A percentile compares a stretch with the other conserved stretches of the same genome.
phyloP scores from a whole-genome alignment of 2,888 invertebrate species.

The Theodoxus fluviatilis region DNA sequence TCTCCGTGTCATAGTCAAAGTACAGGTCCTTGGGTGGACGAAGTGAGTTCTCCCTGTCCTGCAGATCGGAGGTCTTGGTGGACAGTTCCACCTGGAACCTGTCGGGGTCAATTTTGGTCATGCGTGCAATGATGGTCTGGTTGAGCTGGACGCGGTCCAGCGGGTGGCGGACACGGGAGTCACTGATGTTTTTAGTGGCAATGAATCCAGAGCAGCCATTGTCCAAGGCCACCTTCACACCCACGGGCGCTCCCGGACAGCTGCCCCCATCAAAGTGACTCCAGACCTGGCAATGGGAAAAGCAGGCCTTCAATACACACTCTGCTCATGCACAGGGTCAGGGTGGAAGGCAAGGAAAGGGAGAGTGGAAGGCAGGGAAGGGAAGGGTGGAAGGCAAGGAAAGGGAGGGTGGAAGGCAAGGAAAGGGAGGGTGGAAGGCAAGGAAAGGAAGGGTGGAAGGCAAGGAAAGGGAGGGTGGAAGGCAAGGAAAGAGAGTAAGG shows the following conservation, averaged over 20 bases:
- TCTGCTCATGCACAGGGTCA: too few relatives aligned
- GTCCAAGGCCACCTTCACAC: constrained; percentile 87
- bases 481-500: too few relatives aligned
- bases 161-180: constrained; percentile 90
- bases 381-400: too few relatives aligned
- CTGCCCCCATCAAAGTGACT: constrained; percentile 93
- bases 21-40: constrained; percentile 86
- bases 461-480: too few relatives aligned
- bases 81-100: constrained; percentile 85
- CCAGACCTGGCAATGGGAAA: constrained; percentile 79
- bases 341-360: too few relatives aligned
- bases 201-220: constrained; percentile 90
- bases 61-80: constrained; percentile 88
- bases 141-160: constrained; percentile 85
- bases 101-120: constrained; percentile 95
- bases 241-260: constrained; percentile 95
- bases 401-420: too few relatives aligned
- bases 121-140: constrained; percentile 73
- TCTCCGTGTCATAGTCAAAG: constrained; percentile 78
- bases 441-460: too few relatives aligned
- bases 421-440: too few relatives aligned
- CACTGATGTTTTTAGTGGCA: constrained; percentile 90
- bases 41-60: constrained; percentile 75
- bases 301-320: not conserved
- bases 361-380: too few relatives aligned